phyloP scores from a whole-genome alignment of 2,113 vertebrate genomes.

The Ibidorhyncha struthersii region DNA sequence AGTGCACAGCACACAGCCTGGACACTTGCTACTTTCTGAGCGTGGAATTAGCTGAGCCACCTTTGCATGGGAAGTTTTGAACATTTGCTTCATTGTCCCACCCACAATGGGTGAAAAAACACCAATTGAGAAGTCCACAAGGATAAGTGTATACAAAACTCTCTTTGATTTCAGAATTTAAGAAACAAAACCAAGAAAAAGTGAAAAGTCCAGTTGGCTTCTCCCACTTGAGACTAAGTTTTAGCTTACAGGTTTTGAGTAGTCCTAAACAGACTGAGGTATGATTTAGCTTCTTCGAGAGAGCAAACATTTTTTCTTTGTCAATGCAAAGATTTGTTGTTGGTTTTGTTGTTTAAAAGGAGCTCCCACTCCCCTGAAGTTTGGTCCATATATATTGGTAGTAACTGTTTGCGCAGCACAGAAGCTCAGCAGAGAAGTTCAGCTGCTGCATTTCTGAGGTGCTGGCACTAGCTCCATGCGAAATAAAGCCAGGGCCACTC shows the following conservation, averaged over 20 bases:
- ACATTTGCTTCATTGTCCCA: neutral
- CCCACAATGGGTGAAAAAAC: neutral
- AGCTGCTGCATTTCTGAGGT: neutral
- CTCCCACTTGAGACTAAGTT: neutral
- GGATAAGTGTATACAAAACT: neutral
- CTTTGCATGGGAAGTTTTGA: neutral
- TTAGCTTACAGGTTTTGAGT: neutral
- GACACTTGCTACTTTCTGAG: neutral
- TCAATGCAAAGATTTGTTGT: neutral
- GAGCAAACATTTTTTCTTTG: neutral
- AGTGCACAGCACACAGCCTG: neutral
- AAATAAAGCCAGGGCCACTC: neutral
- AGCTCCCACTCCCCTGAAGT: neutral
- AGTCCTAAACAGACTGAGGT: neutral
- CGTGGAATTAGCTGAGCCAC: neutral
- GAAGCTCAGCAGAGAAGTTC: neutral
- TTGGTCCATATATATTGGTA: neutral
- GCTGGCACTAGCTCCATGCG: neutral
- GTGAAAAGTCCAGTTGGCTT: neutral
- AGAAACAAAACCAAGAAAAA: neutral
- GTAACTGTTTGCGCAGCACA: neutral
- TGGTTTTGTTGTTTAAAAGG: neutral
- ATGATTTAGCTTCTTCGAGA: neutral
- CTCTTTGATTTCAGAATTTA: neutral
- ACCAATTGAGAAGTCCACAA: neutral